phyloP scores from a whole-genome alignment of 2,113 vertebrate species.

The Triplophysa siluroides region DNA sequence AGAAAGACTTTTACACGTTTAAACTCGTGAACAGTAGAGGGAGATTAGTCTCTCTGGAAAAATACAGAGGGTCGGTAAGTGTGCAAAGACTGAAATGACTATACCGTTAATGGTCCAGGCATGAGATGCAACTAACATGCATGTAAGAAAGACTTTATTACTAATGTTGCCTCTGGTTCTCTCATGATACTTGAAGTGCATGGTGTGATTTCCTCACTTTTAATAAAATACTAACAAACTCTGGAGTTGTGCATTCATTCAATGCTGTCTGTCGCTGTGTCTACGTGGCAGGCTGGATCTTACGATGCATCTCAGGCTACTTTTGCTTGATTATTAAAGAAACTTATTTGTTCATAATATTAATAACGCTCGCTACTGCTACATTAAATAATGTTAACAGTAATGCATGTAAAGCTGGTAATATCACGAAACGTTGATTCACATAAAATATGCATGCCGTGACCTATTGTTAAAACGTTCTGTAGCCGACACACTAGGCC shows the following conservation, averaged over 20 bases:
- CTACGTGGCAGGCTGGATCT: constrained; percentile 54
- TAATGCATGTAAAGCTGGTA: neutral
- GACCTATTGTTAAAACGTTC: too few relatives aligned
- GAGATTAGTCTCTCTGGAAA: constrained; percentile 92
- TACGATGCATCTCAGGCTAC: neutral
- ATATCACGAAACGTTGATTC: neutral
- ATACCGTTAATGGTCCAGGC: neutral
- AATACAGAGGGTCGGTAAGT: constrained; percentile 96
- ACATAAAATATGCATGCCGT: neutral
- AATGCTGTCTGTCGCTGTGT: constrained; percentile 21
- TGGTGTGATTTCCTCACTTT: neutral
- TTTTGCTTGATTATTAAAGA: neutral
- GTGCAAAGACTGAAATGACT: neutral
- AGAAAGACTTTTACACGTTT: constrained; percentile 89
- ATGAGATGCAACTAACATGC: constrained; percentile 25
- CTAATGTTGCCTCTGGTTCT: neutral
- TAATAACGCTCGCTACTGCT: neutral
- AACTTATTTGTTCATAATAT: neutral
- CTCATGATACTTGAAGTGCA: neutral
- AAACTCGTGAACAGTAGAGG: constrained; percentile 94
- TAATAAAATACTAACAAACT: constrained; percentile 49
- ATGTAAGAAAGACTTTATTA: constrained; percentile 10
- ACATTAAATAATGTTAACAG: neutral
- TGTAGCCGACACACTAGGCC: too few relatives aligned
- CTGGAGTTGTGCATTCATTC: constrained; percentile 18